Evolutionary conservation across 2,113 vertebrate species (phyloP), one percentile per base, ranked within the genome.

Genomic region (Hemibagrus wyckioides): DNA sequence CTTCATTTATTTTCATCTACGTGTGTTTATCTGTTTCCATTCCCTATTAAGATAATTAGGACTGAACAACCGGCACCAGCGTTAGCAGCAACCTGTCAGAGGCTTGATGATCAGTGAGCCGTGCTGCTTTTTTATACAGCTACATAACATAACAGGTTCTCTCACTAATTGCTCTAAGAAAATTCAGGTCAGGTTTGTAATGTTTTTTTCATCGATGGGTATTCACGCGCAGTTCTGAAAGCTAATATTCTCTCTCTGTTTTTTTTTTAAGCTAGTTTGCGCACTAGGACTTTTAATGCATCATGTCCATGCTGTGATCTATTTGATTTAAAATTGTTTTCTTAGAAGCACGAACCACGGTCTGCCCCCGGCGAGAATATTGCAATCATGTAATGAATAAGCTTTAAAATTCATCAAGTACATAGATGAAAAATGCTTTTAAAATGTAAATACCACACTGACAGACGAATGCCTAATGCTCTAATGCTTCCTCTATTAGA

Each of bases 31-130:
- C 50, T 56, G 14, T 56, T 33, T 80, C 17, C 9, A 4, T 80
- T 77, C 25, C 44, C 44, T 7, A 56, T 79, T 79, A 52, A 19
- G 77, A 80, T 33, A 80, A 56, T 80, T 80, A 56, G 76, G 77
- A 80, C n/a, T 33, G 50, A 80, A 33, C 30, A 80, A 21, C 54
- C 77, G 56, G 75, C 28, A 50, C 28, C 44, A 77, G 75, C 7
- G n/a, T 77, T 28, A 50, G 44, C 75, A 56, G 8, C 17, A 8
- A 80, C 50, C 77, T 33, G 77, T 33, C 48, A 19, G 30, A 21
- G 50, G 30, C 17, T 52, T 56, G 14, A 56, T 56, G 30, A 56
- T 56, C 77, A 56, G 77, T 4, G n/a, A 80, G 6, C 9, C 4
- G 73, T 76, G 73, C 25, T 48, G 41, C 39, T 76, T 77, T 77